Evolutionary conservation across 1,140 invertebrate species (phyloP).

Genomic region (Macrobrachium rosenbergii): DNA sequence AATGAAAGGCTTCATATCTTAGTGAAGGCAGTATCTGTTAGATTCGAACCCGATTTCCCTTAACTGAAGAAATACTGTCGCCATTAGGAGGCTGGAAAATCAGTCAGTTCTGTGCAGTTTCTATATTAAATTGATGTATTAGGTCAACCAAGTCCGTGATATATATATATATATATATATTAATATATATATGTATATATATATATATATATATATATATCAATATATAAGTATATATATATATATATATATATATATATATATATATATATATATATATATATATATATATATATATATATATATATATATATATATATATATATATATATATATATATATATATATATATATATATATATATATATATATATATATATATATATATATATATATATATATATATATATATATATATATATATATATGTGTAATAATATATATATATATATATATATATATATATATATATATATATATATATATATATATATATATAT

Average conservation of each 20-base stretch:
- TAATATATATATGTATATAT: no score
- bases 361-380: not conserved
- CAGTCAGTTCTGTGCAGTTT: no score
- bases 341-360: not conserved
- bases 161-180: no score
- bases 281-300: not conserved
- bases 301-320: not conserved
- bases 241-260: constrained; percentile 9
- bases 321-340: not conserved
- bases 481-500: not conserved
- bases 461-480: not conserved
- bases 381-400: not conserved
- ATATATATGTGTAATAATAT: not conserved
- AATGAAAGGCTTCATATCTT: no score
- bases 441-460: not conserved
- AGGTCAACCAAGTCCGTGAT: not conserved
- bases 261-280: not conserved
- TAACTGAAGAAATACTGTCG: no score
- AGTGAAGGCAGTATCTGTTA: no score
- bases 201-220: no score
- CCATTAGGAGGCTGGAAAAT: no score
- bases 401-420: not conserved
- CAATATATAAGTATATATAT: no score
- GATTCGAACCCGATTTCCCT: no score
- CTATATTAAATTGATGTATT: no score